A percentile compares a stretch with the other conserved stretches of the same genome.
Conservation (phyloP, 2,797 vertebrate species). For the Nyctalus aviator region DNA sequence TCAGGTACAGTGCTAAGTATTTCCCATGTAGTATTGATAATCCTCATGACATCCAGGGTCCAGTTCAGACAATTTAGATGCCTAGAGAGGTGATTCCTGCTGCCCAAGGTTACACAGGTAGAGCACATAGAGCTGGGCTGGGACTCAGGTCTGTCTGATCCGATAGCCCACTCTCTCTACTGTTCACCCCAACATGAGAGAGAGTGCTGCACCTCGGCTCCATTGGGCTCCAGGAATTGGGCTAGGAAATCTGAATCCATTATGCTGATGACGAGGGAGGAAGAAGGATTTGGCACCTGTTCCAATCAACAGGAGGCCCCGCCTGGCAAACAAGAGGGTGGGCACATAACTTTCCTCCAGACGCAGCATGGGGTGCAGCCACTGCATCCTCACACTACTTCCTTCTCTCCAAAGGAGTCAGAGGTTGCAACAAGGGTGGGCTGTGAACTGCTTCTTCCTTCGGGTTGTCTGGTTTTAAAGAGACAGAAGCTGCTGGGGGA, state of each 20-base stretch:
- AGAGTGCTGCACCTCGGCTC: neutral
- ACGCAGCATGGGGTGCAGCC: fast-evolving
- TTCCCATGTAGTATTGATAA: neutral
- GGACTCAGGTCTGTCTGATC: neutral
- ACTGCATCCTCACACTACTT: neutral
- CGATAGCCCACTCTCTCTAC: neutral
- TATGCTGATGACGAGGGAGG: neutral
- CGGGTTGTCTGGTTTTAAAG: neutral
- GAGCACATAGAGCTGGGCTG: no score
- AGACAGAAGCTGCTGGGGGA: neutral
- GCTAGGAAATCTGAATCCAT: neutral
- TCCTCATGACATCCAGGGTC: neutral
- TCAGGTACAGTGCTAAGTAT: neutral
- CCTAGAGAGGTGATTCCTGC: neutral
- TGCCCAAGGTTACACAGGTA: neutral
- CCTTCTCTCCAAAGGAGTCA: neutral
- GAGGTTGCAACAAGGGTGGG: neutral
- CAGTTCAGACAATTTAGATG: neutral
- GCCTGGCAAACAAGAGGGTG: neutral
- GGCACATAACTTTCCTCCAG: neutral
- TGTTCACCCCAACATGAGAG: neutral
- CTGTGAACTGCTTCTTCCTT: neutral
- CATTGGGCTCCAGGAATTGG: neutral
- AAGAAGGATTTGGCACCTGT: neutral
- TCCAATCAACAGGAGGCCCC: neutral